Evolutionary conservation across 2,113 vertebrate genomes (phyloP), one percentile per base, ranked within the genome.

Genomic region (Albula goreensis): DNA sequence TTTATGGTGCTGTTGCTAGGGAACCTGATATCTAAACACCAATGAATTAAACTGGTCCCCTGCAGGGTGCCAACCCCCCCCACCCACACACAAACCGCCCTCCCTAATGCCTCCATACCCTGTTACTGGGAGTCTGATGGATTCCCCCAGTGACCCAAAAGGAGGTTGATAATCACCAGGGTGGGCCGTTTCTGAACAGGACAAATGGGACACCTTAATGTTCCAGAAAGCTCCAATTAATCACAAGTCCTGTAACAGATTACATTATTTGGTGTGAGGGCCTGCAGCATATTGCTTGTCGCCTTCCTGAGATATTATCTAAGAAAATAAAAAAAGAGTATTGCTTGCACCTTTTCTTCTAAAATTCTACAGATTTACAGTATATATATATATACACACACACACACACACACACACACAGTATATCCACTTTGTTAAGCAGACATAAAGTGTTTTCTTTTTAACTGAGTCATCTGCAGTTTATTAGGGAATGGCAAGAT

Each of bases 211-310:
- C 81, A 60, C 87, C 86, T 90, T 87, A 88, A 83, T 77, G 70
- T 57, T 85, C 81, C 56, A 66, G 87, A 52, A 83, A 89, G 87
- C 87, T 50, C 78, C 85, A 88, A 93, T 93, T 92, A 79, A 91
- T 93, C 91, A 93, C 85, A 85, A 88, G 84, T 66, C 82, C 82
- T 80, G 90, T 91, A 91, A 92, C 84, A 90, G 91, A 93, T 91
- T 87, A 90, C 60, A 74, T 83, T 81, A 85, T 91, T 93, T 91
- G 78, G 80, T n/a, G 60, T 50, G 10, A 56, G 10, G 89, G 88
- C 51, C 48, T 90, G 90, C 87, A 86, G 83, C 86, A 88, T 85
- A 80, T 87, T 78, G 70, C 50, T 31, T 63, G 12, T 78, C 19
- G 49, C 41, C 41, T 11, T 80, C 49, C n/a, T 4, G 49, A 49